Evolutionary conservation across 2,888 invertebrate genomes (phyloP).

Genomic region (Clunio marinus): DNA sequence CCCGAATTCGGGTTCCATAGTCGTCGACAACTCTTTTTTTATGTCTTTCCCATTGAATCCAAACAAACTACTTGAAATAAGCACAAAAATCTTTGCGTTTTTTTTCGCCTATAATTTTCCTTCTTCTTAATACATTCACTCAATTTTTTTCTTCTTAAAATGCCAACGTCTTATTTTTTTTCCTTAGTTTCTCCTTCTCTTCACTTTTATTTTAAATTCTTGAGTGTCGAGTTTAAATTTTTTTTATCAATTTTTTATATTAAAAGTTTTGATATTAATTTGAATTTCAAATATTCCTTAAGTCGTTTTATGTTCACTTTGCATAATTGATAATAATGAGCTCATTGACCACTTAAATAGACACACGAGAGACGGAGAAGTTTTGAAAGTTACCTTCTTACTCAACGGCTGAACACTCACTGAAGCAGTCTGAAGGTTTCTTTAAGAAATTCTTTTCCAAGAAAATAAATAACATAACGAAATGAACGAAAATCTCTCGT

Average conservation of each 20-base stretch:
- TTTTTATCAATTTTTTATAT: not conserved
- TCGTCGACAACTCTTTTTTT: conserved; percentile 30
- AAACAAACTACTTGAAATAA: conserved; percentile 15
- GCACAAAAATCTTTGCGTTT: not conserved
- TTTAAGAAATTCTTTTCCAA: conserved; percentile 38
- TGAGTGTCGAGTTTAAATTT: not conserved
- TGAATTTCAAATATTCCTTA: not conserved
- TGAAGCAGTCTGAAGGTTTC: conserved; percentile 34
- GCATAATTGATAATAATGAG: conserved; percentile 9
- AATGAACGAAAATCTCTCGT: conserved; percentile 32
- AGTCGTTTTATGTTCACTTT: not conserved
- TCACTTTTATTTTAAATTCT: not conserved
- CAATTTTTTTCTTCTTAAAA: conserved; percentile 28
- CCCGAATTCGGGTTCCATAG: not conserved
- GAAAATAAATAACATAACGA: conserved; percentile 34
- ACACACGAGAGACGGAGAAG: conserved; percentile 6
- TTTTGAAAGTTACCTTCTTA: conserved; percentile 28
- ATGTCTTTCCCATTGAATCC: conserved; percentile 17
- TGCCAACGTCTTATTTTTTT: conserved; percentile 33
- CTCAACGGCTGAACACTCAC: conserved; percentile 36
- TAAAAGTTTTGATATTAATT: not conserved
- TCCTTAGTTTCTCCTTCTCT: conserved; percentile 19
- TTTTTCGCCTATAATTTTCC: conserved; percentile 38
- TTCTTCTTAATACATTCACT: conserved; percentile 38
- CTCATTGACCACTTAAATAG: not conserved